Evolutionary conservation across 2,797 vertebrate genomes (phyloP).

Genomic region (Eurystomus glaucurus): DNA sequence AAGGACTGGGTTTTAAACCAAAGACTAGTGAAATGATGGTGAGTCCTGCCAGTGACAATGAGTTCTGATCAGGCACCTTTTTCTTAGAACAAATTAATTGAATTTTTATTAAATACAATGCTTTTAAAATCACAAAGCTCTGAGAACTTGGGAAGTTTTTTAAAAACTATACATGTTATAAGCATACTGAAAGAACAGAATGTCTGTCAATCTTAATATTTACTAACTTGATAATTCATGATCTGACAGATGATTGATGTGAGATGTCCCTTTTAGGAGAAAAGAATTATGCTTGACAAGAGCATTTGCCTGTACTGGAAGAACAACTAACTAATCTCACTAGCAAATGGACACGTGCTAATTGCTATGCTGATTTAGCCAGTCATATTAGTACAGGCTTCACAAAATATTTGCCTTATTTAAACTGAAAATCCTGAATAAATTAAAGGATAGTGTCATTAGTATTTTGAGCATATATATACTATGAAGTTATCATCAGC

Average conservation of each 20-base stretch:
- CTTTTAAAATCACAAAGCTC: not conserved
- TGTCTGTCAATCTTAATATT: not conserved
- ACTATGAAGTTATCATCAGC: not conserved
- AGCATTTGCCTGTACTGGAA: not conserved
- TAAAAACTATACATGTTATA: not conserved
- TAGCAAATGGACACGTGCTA: not conserved
- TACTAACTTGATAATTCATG: not conserved
- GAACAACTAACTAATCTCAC: not conserved
- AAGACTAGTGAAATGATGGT: not conserved
- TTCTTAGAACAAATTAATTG: not conserved
- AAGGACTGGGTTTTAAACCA: not conserved
- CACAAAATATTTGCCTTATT: not conserved
- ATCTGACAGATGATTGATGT: not conserved
- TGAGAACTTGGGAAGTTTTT: not conserved
- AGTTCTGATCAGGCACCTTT: not conserved
- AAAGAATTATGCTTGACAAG: not conserved
- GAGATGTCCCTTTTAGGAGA: not conserved
- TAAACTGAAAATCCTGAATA: not conserved
- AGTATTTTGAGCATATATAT: not conserved
- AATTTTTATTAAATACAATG: not conserved
- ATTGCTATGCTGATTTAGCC: not conserved
- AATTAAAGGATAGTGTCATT: not conserved
- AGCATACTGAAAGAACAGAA: not conserved
- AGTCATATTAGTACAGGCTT: not conserved
- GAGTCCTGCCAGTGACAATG: not conserved